Evolutionary conservation across 2,797 vertebrate species (phyloP).

Genomic region (Falco novaeseelandiae): DNA sequence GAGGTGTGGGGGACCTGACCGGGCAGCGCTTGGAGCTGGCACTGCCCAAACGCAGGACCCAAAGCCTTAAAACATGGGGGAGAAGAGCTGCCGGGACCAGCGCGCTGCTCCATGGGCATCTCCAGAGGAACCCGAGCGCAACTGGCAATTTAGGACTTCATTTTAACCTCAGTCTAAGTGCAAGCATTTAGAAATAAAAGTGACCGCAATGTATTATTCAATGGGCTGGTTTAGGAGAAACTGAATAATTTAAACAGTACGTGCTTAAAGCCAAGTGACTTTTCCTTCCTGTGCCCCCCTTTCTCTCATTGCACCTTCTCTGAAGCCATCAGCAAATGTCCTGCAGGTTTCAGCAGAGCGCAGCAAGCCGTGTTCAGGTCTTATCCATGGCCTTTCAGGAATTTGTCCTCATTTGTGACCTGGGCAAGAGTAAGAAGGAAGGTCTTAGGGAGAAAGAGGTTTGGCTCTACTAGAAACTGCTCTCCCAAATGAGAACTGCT

Average conservation of each 20-base stretch:
- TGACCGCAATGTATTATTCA: conserved; percentile 13
- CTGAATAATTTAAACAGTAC: conserved; percentile 37
- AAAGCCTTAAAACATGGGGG: not conserved
- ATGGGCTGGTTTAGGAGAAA: not conserved
- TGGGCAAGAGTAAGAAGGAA: not conserved
- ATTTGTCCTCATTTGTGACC: not conserved
- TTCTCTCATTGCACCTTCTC: not conserved
- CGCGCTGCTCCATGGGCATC: not conserved
- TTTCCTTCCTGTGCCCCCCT: not conserved
- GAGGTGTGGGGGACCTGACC: not conserved
- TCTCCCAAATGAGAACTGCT: not conserved
- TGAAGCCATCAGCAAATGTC: not conserved
- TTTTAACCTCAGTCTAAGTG: not conserved
- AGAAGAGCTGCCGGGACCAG: not conserved
- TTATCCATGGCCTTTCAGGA: not conserved
- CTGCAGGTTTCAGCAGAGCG: not conserved
- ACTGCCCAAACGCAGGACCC: not conserved
- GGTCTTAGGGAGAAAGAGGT: not conserved
- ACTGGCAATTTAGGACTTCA: not conserved
- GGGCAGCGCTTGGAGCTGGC: not conserved
- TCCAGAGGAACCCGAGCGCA: rapidly evolving
- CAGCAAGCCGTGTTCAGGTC: not conserved
- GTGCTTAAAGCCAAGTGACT: not conserved
- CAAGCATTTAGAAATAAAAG: conserved; percentile 12
- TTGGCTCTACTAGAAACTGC: not conserved